Base-by-base conservation (phyloP, 2,113 vertebrate genomes). In the Carassius gibelio region DNA sequence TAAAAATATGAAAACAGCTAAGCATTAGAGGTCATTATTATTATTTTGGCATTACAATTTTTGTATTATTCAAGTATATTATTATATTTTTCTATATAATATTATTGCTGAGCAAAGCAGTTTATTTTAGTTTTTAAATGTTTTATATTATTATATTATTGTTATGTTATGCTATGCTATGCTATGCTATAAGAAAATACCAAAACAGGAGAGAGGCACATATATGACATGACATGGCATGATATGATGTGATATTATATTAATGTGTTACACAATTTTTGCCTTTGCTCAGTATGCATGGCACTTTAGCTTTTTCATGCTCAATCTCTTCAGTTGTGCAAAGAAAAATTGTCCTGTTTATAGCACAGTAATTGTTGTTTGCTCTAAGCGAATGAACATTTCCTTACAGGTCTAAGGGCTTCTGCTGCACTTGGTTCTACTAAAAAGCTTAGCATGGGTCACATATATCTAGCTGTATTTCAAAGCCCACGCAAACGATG, bases 371-470 rank as follows among this genome's bases (percentile, higher is more conserved):
- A 75, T 59, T 48, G 34, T 45, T 80, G 17, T 75, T 74, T 75
- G 36, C 72, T 74, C 69, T 74, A 15, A 57, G 45, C 45, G n/a
- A 61, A 69, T 75, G 30, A 50, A 21, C 72, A 59, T 48, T 68
- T 59, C 72, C 71, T 48, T 50, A 45, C 21, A 77, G 69, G 52
- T 84, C 83, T 77, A 21, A 64, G 74, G 84, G 52, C 76, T 59
- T 78, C 55, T 59, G 3, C 30, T 78, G 30, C 55, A 78, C 30
- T 78, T 61, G 55, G 17, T 78, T 61, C 5, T 13, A 59, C 76
- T 79, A 61, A 61, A 79, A 36, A 42, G 57, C 30, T 21, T 77
- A n/a, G 52, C 36, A 62, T 8, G 13, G 57, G 11, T 17, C 0
- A 38, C 36, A 38, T 38, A 38, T 38, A 38, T 38, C 36, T 38